Evolutionary conservation across 2,888 invertebrate species (phyloP).

Genomic region (Nyleta sp.): DNA sequence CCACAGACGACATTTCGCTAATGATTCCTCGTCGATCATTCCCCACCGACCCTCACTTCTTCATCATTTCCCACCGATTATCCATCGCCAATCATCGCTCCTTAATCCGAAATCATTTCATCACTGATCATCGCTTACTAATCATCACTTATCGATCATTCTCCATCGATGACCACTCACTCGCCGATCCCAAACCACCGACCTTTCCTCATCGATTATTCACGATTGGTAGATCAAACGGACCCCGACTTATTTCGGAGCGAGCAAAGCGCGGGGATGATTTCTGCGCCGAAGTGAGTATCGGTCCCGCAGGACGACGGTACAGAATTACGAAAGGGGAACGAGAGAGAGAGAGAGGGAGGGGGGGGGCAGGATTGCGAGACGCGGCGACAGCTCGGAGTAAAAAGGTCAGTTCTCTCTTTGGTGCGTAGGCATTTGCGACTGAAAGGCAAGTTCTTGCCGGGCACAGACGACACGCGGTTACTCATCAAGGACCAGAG

Average conservation of each 20-base stretch:
- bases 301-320: slow-evolving; percentile 47
- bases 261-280: slow-evolving; percentile 17
- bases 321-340: slow-evolving; percentile 48
- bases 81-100: too few species aligned
- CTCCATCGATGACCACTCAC: too few species aligned
- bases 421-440: slow-evolving; percentile 75
- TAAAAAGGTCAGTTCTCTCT: slow-evolving; percentile 75
- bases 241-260: not conserved
- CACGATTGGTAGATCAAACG: too few species aligned
- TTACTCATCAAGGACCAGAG: slow-evolving; percentile 76
- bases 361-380: slow-evolving; percentile 34
- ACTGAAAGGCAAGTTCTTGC: slow-evolving; percentile 75
- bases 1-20: too few species aligned
- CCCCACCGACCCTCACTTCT: too few species aligned
- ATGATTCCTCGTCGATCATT: too few species aligned
- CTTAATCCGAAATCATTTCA: too few species aligned
- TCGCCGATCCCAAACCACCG: too few species aligned
- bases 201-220: too few species aligned
- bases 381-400: slow-evolving; percentile 71
- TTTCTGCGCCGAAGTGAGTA: slow-evolving; percentile 16
- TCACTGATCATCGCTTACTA: too few species aligned
- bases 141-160: too few species aligned
- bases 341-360: not conserved
- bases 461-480: slow-evolving; percentile 74
- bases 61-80: too few species aligned